Percentiles rank a stretch among this genome's conserved stretches.
Conservation (phyloP, 2,888 invertebrate species). For the Leucoma salicis region DNA sequence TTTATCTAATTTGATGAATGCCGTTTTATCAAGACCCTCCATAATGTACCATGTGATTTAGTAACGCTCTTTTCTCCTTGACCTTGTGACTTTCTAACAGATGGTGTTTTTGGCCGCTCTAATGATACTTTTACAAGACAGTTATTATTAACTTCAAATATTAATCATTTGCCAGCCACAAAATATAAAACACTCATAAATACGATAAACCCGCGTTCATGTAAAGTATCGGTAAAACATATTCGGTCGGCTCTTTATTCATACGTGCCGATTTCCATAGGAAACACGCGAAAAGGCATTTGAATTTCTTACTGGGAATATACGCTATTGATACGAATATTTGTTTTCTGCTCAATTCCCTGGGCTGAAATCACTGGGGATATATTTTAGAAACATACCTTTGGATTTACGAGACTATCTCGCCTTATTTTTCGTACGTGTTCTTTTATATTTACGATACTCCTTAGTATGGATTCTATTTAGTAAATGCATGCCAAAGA, state of each 20-base stretch:
- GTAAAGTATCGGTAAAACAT: slow-evolving; percentile 38
- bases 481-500: too few relatives aligned
- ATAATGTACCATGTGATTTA: too few relatives aligned
- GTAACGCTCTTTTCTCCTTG: too few relatives aligned
- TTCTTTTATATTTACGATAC: neutral
- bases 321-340: slow-evolving; percentile 60
- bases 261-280: slow-evolving; percentile 64
- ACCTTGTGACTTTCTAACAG: too few relatives aligned
- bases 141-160: too few relatives aligned
- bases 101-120: too few relatives aligned
- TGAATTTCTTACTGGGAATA: slow-evolving; percentile 61
- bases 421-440: neutral
- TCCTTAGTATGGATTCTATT: too few relatives aligned
- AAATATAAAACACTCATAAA: slow-evolving; percentile 34
- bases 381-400: slow-evolving; percentile 46
- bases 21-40: too few relatives aligned
- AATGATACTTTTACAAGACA: too few relatives aligned
- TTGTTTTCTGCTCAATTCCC: slow-evolving; percentile 52
- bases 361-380: slow-evolving; percentile 48
- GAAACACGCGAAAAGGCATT: slow-evolving; percentile 57
- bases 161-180: too few relatives aligned
- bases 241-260: slow-evolving; percentile 59
- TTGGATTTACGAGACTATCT: slow-evolving; percentile 36
- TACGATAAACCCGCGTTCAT: slow-evolving; percentile 37
- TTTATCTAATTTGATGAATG: too few relatives aligned